phyloP scores from a whole-genome alignment of 2,113 vertebrate genomes.

The Bos javanicus region DNA sequence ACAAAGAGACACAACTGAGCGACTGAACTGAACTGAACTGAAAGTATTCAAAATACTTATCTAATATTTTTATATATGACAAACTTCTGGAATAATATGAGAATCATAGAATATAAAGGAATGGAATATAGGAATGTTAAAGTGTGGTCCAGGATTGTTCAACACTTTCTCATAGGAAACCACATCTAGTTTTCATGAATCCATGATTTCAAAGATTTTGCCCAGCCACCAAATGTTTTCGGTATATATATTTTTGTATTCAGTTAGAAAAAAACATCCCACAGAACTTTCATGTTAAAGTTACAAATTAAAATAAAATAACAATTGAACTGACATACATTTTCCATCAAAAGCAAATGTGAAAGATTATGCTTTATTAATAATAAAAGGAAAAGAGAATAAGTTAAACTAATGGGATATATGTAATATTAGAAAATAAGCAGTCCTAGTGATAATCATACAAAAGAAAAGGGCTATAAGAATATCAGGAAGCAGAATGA shows the following conservation, averaged over 20 bases:
- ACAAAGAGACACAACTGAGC: too few species aligned
- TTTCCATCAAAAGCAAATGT: background rate
- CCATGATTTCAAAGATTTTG: background rate
- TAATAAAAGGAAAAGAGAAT: background rate
- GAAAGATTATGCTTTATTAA: background rate
- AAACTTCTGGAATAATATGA: background rate
- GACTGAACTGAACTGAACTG: too few species aligned
- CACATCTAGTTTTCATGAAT: background rate
- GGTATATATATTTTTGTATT: background rate
- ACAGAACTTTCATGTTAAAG: background rate
- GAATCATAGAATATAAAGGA: background rate
- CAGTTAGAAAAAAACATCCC: background rate
- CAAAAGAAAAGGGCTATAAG: background rate
- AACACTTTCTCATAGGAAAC: background rate
- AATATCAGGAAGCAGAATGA: background rate
- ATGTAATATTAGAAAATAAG: background rate
- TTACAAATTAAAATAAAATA: background rate
- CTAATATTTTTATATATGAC: background rate
- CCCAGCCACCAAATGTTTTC: background rate
- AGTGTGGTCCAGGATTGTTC: background rate
- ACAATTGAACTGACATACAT: background rate
- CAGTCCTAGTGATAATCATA: background rate
- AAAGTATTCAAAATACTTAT: background rate
- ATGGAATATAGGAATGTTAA: background rate
- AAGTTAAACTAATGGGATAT: background rate